Evolutionary conservation across 2,797 vertebrate species (phyloP).

Genomic region (Atherinosoma microstoma): DNA sequence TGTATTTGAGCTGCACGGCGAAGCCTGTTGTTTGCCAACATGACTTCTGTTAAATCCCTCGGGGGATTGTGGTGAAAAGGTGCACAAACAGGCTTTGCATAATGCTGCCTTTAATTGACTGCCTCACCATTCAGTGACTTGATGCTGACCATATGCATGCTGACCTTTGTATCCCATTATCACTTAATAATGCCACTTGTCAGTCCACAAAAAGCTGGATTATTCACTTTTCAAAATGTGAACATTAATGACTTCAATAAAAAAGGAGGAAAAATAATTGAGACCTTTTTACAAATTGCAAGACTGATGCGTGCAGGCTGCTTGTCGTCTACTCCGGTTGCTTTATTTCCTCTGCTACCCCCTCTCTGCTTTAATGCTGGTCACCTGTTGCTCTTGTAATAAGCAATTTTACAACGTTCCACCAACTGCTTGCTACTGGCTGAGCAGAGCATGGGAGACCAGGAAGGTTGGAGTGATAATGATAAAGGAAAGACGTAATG

Average conservation of each 20-base stretch:
- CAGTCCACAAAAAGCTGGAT: conserved; percentile 14
- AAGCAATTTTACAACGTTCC: conserved; percentile 23
- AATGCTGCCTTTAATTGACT: conserved; percentile 37
- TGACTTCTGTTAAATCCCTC: conserved; percentile 44
- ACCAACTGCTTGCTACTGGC: conserved; percentile 13
- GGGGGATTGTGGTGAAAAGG: conserved; percentile 17
- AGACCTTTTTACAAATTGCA: too few relatives aligned
- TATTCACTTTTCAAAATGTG: conserved; percentile 5
- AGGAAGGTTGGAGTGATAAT: neutral
- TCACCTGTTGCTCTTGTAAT: conserved; percentile 23
- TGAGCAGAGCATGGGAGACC: neutral
- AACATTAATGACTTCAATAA: conserved; percentile 17
- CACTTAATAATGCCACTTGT: conserved; percentile 34
- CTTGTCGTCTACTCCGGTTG: conserved; percentile 24
- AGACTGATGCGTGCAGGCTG: conserved; percentile 4
- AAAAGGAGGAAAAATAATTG: neutral
- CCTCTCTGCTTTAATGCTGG: conserved; percentile 3
- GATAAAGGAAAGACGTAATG: neutral
- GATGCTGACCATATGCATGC: conserved; percentile 17
- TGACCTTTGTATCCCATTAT: conserved; percentile 50
- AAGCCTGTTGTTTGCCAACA: conserved; percentile 58
- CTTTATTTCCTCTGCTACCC: conserved; percentile 11
- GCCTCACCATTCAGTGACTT: conserved; percentile 21
- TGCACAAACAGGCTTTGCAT: conserved; percentile 45
- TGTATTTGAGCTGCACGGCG: conserved; percentile 46